Base-by-base conservation (phyloP, 2,113 vertebrate genomes). In the Brevimyrus niger region DNA sequence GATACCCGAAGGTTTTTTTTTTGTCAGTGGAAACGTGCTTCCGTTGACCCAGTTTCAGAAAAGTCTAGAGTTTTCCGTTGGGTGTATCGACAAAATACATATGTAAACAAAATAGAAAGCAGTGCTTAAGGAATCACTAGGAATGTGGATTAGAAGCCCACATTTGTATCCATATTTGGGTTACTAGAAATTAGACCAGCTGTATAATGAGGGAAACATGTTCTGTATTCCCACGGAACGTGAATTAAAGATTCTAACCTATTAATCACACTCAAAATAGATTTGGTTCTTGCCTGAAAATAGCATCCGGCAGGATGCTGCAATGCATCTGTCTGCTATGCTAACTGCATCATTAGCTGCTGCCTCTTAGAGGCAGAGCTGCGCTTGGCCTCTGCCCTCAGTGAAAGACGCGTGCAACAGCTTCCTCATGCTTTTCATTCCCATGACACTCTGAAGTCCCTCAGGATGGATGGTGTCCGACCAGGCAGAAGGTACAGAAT, bases 231-330 rank as follows among this genome's bases (percentile, higher is more conserved):
- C 88, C 73, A 17, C 11, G 88, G 50, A 83, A 19, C 38, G 10
- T 46, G 73, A 44, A 84, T 84, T 31, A 89, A 89, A 89, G 82
- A 84, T 58, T 89, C n/a, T 58, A 38, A 42, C 87, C 53, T 65
- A 58, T 84, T 84, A 89, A 89, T 84, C 73, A 27, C 69, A 80
- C 88, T 50, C 83, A 53, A 89, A 89, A 84, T 89, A 89, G 76
- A 89, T 82, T 88, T 35, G n/a, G 50, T 50, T 80, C 87, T 76
- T 69, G 27, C 44, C 46, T 89, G 48, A 42, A 84, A 58, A 55
- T 58, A 58, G 48, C 51, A 35, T 61, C 88, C 35, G 7, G 48
- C 27, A 51, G 42, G 88, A 58, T 35, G 19, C 21, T 13, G 21
- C 76, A 89, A 84, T 46, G n/a, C 27, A 84, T 55, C 21, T 17